Evolutionary conservation across 1,140 invertebrate species (phyloP).

Genomic region (Bombus huntii): DNA sequence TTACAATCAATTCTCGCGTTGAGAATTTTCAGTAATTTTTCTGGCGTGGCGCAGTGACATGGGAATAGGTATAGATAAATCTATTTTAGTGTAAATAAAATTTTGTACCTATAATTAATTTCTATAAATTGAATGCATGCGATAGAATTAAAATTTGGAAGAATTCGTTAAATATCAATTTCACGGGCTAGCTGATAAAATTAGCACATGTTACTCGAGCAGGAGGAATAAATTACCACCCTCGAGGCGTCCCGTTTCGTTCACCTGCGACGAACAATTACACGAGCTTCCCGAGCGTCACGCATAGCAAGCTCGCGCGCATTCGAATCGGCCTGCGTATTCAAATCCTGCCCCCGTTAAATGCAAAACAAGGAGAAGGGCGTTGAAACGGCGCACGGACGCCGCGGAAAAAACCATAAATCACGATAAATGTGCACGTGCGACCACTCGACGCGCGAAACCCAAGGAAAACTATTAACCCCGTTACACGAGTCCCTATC

Average conservation of each 20-base stretch:
- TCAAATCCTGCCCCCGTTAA: constrained; percentile 73
- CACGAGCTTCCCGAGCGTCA: constrained; percentile 2
- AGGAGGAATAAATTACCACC: constrained; percentile 20
- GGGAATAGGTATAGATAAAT: background rate
- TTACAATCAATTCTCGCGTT: no score
- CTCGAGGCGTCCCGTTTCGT: background rate
- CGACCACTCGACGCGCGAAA: constrained; percentile 74
- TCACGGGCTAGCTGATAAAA: background rate
- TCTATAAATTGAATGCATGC: background rate
- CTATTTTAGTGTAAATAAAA: no score
- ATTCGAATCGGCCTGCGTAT: constrained; percentile 25
- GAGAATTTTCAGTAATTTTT: no score
- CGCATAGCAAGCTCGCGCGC: background rate
- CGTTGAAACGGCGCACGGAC: constrained; percentile 53
- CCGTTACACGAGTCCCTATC: constrained; percentile 61
- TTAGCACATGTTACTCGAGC: background rate
- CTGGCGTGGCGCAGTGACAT: no score
- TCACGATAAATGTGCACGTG: constrained; percentile 80
- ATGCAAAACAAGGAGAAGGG: constrained; percentile 74
- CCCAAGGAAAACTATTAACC: constrained; percentile 80
- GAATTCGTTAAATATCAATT: background rate
- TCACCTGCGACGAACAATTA: constrained; percentile 48
- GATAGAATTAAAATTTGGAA: background rate
- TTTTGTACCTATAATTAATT: background rate
- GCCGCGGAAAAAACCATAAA: constrained; percentile 73